phyloP scores from a whole-genome alignment of 2,888 invertebrate species.

The Poecilus cupreus region DNA sequence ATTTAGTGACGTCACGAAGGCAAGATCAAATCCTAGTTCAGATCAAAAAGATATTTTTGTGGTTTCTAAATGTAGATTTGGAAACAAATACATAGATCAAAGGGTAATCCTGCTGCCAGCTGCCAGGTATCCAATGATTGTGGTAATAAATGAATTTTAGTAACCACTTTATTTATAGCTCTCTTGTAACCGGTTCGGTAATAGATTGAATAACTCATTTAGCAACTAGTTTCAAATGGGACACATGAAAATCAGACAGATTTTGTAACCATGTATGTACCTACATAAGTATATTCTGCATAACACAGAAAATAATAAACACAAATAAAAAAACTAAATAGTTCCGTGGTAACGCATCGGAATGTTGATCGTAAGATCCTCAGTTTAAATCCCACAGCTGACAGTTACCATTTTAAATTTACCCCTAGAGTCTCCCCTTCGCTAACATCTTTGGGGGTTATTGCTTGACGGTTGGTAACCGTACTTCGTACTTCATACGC shows the following conservation, averaged over 20 bases:
- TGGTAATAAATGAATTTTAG: too few species aligned
- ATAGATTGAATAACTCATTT: constrained; percentile 16
- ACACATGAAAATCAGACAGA: constrained; percentile 20
- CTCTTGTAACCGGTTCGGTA: constrained; percentile 20
- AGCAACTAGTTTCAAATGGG: constrained; percentile 9
- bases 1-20: not conserved
- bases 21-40: not conserved
- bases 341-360: too few species aligned
- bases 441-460: too few species aligned
- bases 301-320: not conserved
- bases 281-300: not conserved
- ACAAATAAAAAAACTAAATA: not conserved
- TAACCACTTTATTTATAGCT: not conserved
- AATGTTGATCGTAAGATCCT: too few species aligned
- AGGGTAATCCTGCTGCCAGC: too few species aligned
- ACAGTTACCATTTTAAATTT: too few species aligned
- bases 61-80: not conserved
- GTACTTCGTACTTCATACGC: too few species aligned
- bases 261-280: constrained; percentile 6
- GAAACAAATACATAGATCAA: not conserved
- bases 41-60: not conserved
- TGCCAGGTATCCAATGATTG: too few species aligned
- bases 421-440: too few species aligned
- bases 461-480: too few species aligned
- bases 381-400: too few species aligned